Conservation (phyloP, 2,888 invertebrate species). For the Apomyelois bistriatella region DNA sequence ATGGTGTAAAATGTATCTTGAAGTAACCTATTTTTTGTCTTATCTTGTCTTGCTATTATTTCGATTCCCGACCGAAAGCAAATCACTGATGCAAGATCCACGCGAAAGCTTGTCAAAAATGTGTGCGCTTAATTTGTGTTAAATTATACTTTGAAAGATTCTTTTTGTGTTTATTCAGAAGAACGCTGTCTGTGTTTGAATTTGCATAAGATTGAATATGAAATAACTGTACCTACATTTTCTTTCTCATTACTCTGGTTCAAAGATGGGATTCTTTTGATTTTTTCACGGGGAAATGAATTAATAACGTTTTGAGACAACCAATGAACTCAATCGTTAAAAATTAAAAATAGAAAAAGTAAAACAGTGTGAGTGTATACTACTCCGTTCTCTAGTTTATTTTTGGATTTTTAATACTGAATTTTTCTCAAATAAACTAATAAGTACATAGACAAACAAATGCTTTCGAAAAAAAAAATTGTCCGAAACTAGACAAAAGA, state of each 20-base stretch:
- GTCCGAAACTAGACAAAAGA: too few species aligned
- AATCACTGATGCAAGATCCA: too few species aligned
- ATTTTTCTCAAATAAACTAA: too few species aligned
- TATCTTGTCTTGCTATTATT: too few species aligned
- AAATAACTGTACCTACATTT: slow-evolving; percentile 24
- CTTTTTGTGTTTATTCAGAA: slow-evolving; percentile 35
- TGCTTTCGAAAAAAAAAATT: too few species aligned
- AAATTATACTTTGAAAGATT: slow-evolving; percentile 58
- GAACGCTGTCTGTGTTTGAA: slow-evolving; percentile 32
- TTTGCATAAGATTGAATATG: slow-evolving; percentile 53
- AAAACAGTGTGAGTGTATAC: too few species aligned
- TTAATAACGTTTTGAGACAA: not conserved
- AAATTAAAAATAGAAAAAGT: not conserved
- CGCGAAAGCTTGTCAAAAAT: slow-evolving; percentile 53
- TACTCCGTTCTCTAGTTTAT: too few species aligned
- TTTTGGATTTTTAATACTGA: too few species aligned
- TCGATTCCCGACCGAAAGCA: too few species aligned
- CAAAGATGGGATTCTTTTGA: not conserved
- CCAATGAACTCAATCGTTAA: not conserved
- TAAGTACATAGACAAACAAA: too few species aligned
- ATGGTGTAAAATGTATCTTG: too few species aligned
- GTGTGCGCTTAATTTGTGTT: slow-evolving; percentile 55
- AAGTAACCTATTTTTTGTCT: too few species aligned
- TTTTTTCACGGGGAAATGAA: not conserved
- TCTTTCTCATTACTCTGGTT: not conserved